Evolutionary conservation across 2,113 vertebrate genomes (phyloP).

Genomic region (Hemiscyllium ocellatum): DNA sequence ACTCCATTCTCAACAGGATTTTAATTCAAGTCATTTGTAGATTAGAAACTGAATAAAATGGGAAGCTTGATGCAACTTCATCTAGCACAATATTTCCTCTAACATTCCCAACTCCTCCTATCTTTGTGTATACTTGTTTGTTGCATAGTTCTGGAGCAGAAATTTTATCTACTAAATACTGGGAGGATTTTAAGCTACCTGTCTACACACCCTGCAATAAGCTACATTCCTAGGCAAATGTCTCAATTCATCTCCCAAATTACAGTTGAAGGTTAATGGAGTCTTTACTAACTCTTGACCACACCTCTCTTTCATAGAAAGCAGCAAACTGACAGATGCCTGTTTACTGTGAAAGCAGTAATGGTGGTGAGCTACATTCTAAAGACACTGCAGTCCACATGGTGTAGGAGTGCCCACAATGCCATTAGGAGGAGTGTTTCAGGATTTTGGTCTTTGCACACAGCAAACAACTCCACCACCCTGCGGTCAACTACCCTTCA

Average conservation of each 20-base stretch:
- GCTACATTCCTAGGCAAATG: not conserved
- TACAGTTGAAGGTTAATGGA: not conserved
- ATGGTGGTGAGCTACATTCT: too few species aligned
- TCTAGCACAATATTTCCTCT: not conserved
- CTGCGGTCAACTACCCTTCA: too few species aligned
- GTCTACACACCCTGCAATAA: not conserved
- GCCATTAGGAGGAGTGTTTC: not conserved
- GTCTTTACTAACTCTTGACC: not conserved
- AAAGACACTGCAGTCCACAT: not conserved
- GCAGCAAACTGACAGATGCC: too few species aligned
- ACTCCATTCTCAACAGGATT: not conserved
- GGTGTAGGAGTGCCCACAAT: not conserved
- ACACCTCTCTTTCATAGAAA: too few species aligned
- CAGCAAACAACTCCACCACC: too few species aligned
- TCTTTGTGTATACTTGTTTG: not conserved
- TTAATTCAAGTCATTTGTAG: not conserved
- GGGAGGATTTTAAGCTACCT: not conserved
- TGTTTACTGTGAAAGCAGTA: too few species aligned
- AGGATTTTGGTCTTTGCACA: not conserved
- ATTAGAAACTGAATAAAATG: not conserved
- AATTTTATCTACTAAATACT: not conserved
- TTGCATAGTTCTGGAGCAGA: not conserved
- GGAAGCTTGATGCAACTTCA: not conserved
- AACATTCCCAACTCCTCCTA: not conserved
- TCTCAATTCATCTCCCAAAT: not conserved